A percentile compares a stretch with the other conserved stretches of the same genome.
Conservation (phyloP, 2,113 vertebrate genomes). For the Vanacampus margaritifer region DNA sequence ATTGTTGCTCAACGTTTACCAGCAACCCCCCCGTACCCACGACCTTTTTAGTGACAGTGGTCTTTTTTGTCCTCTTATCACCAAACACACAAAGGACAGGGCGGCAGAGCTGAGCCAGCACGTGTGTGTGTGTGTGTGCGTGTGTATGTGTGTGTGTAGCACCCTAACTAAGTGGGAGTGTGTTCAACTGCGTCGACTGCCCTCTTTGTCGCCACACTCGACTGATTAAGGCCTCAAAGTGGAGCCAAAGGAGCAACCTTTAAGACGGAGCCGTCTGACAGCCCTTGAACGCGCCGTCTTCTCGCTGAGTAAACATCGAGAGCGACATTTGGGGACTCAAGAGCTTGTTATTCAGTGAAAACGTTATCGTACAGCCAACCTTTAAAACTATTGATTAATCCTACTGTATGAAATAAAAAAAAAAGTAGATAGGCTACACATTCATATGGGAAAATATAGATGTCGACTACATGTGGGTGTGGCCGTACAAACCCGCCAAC, state of each 20-base stretch:
- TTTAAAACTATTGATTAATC: too few species aligned
- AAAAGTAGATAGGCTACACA: too few species aligned
- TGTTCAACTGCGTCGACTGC: not conserved
- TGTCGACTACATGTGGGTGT: not conserved
- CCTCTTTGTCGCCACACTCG: not conserved
- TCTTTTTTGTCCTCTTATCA: not conserved
- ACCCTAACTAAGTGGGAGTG: not conserved
- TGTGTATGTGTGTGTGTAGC: not conserved
- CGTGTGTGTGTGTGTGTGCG: not conserved
- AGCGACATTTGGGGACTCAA: not conserved
- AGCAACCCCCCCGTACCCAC: not conserved
- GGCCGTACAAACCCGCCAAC: not conserved
- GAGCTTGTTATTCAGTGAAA: not conserved
- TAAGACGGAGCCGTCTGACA: not conserved
- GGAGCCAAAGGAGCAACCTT: not conserved
- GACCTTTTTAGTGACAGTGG: not conserved
- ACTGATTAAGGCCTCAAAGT: conserved; percentile 1
- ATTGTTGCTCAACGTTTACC: not conserved
- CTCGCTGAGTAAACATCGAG: not conserved
- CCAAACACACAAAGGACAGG: not conserved
- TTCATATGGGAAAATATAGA: not conserved
- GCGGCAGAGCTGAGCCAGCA: not conserved
- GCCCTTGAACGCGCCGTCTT: not conserved
- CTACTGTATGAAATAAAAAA: too few species aligned
- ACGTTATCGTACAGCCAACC: not conserved